phyloP scores from a whole-genome alignment of 2,797 vertebrate species.

The Tangara arthus region DNA sequence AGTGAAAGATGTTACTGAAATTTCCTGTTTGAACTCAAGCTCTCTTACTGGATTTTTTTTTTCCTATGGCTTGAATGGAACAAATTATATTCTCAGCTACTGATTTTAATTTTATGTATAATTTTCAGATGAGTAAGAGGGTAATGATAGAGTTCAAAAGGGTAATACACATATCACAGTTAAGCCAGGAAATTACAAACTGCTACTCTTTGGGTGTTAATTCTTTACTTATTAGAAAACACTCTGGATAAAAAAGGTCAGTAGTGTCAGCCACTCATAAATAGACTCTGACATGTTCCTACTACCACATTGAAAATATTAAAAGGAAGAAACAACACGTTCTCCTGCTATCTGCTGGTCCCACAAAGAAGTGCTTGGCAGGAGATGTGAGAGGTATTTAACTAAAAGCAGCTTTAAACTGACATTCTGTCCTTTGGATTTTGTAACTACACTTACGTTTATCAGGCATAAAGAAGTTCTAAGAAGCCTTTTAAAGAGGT shows the following conservation, averaged over 20 bases:
- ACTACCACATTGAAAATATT: neutral
- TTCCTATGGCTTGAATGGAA: neutral
- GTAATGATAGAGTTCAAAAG: constrained; percentile 49
- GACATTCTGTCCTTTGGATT: neutral
- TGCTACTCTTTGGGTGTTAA: neutral
- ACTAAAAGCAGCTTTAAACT: neutral
- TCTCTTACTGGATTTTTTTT: neutral
- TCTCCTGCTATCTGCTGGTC: neutral
- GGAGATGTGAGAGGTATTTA: neutral
- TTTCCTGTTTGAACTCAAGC: neutral
- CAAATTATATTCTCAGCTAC: neutral
- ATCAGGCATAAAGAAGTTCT: neutral
- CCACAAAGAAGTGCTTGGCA: neutral
- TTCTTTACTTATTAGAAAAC: constrained; percentile 40
- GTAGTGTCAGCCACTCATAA: neutral
- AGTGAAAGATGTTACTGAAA: neutral
- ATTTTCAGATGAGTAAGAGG: constrained; percentile 40
- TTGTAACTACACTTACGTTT: neutral
- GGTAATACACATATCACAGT: constrained; percentile 28
- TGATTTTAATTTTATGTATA: constrained; percentile 44
- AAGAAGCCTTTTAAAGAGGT: neutral
- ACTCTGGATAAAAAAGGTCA: constrained; percentile 4
- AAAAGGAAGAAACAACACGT: neutral
- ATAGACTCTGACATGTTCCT: neutral
- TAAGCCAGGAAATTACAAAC: constrained; percentile 44